These are phyloP conservation scores for Achroia grisella DNA, from an alignment of 1,140 invertebrate species.

Conservation along the genomic window DNA sequence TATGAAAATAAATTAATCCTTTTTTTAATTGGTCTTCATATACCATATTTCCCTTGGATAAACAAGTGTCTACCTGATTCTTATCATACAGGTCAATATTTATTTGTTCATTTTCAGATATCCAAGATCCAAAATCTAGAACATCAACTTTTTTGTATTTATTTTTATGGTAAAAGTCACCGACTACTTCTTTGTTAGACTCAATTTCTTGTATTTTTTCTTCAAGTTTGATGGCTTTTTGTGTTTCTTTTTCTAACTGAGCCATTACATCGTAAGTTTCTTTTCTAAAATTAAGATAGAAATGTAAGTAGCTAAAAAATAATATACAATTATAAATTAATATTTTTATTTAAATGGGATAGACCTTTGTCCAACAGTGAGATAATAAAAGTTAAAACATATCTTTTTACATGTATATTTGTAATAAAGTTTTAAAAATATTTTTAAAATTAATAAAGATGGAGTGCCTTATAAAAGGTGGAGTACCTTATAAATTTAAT, in stretches of 20 bases:
- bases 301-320: not conserved
- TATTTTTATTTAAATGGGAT: too few relatives aligned
- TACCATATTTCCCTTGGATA: constrained; percentile 30
- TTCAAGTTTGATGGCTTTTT: constrained; percentile 48
- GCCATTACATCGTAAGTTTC: constrained; percentile 57
- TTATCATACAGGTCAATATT: constrained; percentile 34
- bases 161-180: constrained; percentile 12
- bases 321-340: too few relatives aligned
- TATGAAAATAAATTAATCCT: constrained; percentile 57
- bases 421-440: too few relatives aligned
- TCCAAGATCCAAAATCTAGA: constrained; percentile 44
- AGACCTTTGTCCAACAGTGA: too few relatives aligned
- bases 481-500: too few relatives aligned
- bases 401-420: too few relatives aligned
- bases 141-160: constrained; percentile 14
- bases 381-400: too few relatives aligned
- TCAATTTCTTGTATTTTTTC: constrained; percentile 47
- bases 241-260: constrained; percentile 47
- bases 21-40: constrained; percentile 51
- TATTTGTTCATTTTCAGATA: constrained; percentile 22
- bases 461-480: too few relatives aligned
- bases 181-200: constrained; percentile 18
- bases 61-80: constrained; percentile 28
- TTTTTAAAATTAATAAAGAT: too few relatives aligned
- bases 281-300: constrained; percentile 36